Percentiles rank a stretch among this genome's conserved stretches.
Evolutionary conservation across 2,113 vertebrate species (phyloP).

Genomic region (Paradoxurus hermaphroditus): DNA sequence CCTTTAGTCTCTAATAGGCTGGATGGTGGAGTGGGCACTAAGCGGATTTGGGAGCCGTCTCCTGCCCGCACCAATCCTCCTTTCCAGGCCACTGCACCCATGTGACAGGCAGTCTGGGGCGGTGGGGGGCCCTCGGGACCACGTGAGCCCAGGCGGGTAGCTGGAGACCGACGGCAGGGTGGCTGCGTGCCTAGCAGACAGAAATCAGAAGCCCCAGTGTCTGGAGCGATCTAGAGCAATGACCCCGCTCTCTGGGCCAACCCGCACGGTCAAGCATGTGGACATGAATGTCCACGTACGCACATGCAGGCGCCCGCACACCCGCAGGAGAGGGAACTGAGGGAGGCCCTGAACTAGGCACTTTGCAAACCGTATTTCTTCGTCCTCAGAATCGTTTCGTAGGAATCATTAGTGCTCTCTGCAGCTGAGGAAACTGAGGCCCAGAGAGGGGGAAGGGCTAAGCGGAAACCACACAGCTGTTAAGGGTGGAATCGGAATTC

Average conservation of each 20-base stretch:
- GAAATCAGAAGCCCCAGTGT: not conserved
- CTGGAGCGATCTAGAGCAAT: not conserved
- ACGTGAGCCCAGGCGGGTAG: not conserved
- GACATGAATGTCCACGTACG: not conserved
- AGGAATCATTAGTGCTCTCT: not conserved
- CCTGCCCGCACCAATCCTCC: slow-evolving; percentile 63
- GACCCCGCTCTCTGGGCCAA: not conserved
- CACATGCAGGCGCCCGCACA: not conserved
- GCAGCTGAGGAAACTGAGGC: not conserved
- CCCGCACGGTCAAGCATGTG: not conserved
- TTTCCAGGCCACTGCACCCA: slow-evolving; percentile 64
- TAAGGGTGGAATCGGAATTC: not conserved
- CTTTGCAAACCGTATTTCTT: not conserved
- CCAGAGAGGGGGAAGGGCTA: not conserved
- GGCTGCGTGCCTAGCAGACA: not conserved
- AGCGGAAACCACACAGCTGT: not conserved
- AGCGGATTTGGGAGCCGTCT: slow-evolving; percentile 64
- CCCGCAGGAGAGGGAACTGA: not conserved
- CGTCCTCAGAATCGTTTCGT: not conserved
- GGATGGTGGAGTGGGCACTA: slow-evolving; percentile 29
- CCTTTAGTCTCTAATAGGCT: slow-evolving; percentile 54
- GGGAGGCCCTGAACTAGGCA: not conserved
- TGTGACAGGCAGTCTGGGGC: slow-evolving; percentile 48
- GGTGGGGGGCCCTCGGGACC: slow-evolving; percentile 1
- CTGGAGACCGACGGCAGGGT: not conserved